A percentile compares a stretch with the other conserved stretches of the same genome.
Evolutionary conservation across 2,113 vertebrate species (phyloP).

Genomic region (Peromyscus leucopus): DNA sequence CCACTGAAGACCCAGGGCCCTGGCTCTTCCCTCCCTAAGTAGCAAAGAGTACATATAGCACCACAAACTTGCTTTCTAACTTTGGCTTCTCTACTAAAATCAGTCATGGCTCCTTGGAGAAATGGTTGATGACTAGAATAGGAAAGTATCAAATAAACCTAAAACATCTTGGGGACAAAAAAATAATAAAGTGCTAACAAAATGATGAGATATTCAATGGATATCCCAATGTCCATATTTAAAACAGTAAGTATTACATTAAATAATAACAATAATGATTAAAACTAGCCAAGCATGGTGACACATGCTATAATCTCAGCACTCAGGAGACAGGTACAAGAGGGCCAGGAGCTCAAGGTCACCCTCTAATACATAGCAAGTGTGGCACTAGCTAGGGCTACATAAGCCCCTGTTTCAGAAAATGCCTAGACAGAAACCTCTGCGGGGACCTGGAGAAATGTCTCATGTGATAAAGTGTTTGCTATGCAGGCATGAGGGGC

Average conservation of each 20-base stretch:
- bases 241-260: background rate
- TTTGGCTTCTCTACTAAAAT: conserved; percentile 35
- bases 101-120: background rate
- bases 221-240: background rate
- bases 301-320: background rate
- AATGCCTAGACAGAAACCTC: background rate
- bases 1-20: background rate
- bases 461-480: background rate
- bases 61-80: background rate
- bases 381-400: background rate
- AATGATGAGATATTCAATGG: background rate
- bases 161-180: background rate
- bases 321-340: background rate
- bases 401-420: background rate
- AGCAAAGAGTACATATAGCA: background rate
- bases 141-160: background rate
- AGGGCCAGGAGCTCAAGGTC: background rate
- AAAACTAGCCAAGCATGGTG: background rate
- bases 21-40: background rate
- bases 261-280: background rate
- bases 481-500: background rate
- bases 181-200: background rate
- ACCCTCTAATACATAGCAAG: background rate
- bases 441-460: background rate
- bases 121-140: background rate